Percentiles rank a stretch among this genome's conserved stretches.
phyloP scores from a whole-genome alignment of 1,140 invertebrate species.

The Oppia nitens region DNA sequence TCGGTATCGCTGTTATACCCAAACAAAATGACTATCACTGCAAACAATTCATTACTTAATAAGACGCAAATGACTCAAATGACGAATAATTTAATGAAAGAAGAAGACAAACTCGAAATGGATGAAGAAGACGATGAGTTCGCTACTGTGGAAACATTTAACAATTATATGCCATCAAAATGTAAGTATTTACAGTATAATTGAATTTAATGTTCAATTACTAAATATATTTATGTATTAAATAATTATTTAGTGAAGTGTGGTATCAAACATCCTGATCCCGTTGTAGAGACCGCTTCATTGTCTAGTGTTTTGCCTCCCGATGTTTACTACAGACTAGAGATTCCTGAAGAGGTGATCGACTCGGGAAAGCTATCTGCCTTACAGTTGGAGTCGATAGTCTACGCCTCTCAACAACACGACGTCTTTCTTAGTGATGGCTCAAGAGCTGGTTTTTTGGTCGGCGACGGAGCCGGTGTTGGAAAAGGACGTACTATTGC shows the following conservation, averaged over 20 bases:
- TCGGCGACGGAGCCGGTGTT: slow-evolving; percentile 96
- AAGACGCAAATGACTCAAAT: neutral
- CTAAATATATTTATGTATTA: neutral
- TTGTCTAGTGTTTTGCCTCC: slow-evolving; percentile 88
- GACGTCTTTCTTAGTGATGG: slow-evolving; percentile 77
- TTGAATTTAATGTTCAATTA: neutral
- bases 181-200: slow-evolving; percentile 36
- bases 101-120: slow-evolving; percentile 37
- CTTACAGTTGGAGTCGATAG: slow-evolving; percentile 88
- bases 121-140: slow-evolving; percentile 79
- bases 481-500: slow-evolving; percentile 97
- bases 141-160: slow-evolving; percentile 92
- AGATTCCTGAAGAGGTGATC: slow-evolving; percentile 69
- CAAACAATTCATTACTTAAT: neutral
- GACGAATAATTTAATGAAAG: too few relatives aligned
- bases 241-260: slow-evolving; percentile 53
- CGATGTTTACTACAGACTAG: slow-evolving; percentile 75
- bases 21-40: neutral
- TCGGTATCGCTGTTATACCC: neutral
- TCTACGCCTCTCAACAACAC: slow-evolving; percentile 89
- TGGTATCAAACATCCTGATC: slow-evolving; percentile 90
- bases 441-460: slow-evolving; percentile 81
- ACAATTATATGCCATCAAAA: slow-evolving; percentile 93
- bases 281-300: slow-evolving; percentile 97
- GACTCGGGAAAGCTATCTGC: slow-evolving; percentile 73